These are phyloP conservation scores for Chlorodrepanis virens DNA, from an alignment of 2,113 vertebrate species.

Conservation along the genomic window DNA sequence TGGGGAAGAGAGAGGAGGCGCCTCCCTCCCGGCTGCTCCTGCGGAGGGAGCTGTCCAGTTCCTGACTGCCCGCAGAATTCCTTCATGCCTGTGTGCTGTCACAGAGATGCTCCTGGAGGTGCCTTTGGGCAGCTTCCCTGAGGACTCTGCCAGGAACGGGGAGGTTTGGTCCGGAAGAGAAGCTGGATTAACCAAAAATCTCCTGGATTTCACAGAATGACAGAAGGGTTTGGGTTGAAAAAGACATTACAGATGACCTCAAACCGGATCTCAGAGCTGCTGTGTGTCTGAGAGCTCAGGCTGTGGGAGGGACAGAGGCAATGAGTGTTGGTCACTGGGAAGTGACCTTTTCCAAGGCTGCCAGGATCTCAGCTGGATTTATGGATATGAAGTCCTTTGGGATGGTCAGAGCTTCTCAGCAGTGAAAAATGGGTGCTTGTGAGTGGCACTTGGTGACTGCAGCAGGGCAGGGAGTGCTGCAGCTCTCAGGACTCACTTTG, in stretches of 20 bases:
- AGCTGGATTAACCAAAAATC: not conserved
- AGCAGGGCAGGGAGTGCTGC: not conserved
- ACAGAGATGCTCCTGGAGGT: not conserved
- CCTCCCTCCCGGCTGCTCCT: not conserved
- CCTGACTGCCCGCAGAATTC: not conserved
- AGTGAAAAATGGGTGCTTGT: not conserved
- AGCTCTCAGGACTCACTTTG: not conserved
- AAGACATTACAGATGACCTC: no score
- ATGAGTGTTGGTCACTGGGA: not conserved
- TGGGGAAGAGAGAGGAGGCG: not conserved
- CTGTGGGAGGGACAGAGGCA: not conserved
- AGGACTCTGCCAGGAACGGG: not conserved
- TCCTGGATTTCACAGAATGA: not conserved
- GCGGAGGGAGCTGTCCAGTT: not conserved
- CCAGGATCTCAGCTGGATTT: not conserved
- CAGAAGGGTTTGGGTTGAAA: not conserved
- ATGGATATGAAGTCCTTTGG: not conserved
- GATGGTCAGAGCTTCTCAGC: not conserved
- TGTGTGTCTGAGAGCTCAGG: no score
- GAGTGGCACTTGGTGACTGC: not conserved
- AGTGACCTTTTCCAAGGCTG: not conserved
- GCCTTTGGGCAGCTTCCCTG: not conserved
- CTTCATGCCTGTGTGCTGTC: not conserved
- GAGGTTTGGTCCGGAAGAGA: not conserved
- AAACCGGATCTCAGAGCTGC: not conserved